Base-by-base conservation (phyloP, 2,797 vertebrate genomes). In the Megaceryle alcyon region DNA sequence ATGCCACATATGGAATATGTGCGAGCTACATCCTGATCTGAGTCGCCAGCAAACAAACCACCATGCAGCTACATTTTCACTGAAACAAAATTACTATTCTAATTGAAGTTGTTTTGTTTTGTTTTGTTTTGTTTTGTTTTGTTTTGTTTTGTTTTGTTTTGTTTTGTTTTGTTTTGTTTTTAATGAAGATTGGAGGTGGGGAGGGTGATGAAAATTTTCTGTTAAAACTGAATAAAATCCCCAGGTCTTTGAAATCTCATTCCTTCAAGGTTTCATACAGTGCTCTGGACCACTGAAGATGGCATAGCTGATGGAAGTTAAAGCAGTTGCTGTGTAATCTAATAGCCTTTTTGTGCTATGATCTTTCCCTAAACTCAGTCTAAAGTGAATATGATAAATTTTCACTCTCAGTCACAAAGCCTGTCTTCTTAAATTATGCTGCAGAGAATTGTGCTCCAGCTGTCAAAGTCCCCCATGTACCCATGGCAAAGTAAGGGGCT, bases 341-440 rank as follows among this genome's bases (percentile, higher is more conserved):
- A 48, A 17, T 26, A 61, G 72, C 59, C 69, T 86, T 87, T 95
- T 83, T 90, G 43, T 91, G 33, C 70, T 95, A 10, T 86, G 92
- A 94, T 90, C 82, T 93, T 91, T 96, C 87, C 92, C 79, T 86
- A 91, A 89, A 86, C 35, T 59, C 64, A 57, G 2, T 71, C 82
- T 76, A 83, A 92, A 91, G 63, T 21, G n/a, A 86, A 76, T 44
- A 28, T 33, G 78, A 91, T 25, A 91, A 92, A 92, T 63, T 76
- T 51, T 89, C 39, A 41, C 43, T 81, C 76, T 23, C 43, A 92
- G 15, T 59, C 63, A 81, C 87, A 79, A 65, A 76, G 72, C 12
- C 35, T 41, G 15, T 77, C 25, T 89, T 86, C 81, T 64, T 72
- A 94, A 95, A 94, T 82, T 85, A 80, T 57, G 37, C 60, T 35